Conservation (phyloP, 1,140 invertebrate genomes). For the Zaprionus tsacasi region DNA sequence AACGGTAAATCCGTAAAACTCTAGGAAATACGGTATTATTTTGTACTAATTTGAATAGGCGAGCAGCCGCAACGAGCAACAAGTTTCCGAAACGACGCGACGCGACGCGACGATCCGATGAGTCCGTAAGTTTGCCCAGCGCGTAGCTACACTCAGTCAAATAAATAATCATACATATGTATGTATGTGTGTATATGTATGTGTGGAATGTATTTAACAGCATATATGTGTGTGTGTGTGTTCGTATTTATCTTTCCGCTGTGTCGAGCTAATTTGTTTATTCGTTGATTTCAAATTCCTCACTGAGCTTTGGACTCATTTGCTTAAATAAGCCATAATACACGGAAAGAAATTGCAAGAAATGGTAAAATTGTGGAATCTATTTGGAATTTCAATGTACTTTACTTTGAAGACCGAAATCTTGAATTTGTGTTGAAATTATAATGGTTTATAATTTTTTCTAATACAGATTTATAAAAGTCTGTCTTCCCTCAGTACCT, state of each 20-base stretch:
- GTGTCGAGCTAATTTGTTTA: constrained; percentile 66
- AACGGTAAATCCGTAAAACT: constrained; percentile 76
- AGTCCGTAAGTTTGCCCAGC: constrained; percentile 29
- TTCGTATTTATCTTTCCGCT: constrained; percentile 34
- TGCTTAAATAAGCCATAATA: constrained; percentile 55
- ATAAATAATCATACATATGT: not conserved
- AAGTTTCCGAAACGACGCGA: not conserved
- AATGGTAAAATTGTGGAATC: not conserved
- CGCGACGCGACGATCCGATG: constrained; percentile 31
- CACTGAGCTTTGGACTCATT: constrained; percentile 60
- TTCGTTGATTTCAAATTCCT: constrained; percentile 53
- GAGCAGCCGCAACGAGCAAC: constrained; percentile 58
- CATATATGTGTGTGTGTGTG: not conserved
- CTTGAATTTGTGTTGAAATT: not conserved
- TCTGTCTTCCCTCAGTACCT: not conserved
- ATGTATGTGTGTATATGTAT: not conserved
- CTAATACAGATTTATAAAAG: too few relatives aligned
- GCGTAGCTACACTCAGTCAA: not conserved
- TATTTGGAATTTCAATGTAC: too few relatives aligned
- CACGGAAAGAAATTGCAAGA: constrained; percentile 26
- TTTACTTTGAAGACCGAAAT: too few relatives aligned
- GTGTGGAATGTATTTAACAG: not conserved
- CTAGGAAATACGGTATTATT: constrained; percentile 82
- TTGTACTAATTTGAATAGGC: constrained; percentile 82
- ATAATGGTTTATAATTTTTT: not conserved